Conservation (phyloP, 2,113 vertebrate genomes). For the Phylloscopus trochilus region DNA sequence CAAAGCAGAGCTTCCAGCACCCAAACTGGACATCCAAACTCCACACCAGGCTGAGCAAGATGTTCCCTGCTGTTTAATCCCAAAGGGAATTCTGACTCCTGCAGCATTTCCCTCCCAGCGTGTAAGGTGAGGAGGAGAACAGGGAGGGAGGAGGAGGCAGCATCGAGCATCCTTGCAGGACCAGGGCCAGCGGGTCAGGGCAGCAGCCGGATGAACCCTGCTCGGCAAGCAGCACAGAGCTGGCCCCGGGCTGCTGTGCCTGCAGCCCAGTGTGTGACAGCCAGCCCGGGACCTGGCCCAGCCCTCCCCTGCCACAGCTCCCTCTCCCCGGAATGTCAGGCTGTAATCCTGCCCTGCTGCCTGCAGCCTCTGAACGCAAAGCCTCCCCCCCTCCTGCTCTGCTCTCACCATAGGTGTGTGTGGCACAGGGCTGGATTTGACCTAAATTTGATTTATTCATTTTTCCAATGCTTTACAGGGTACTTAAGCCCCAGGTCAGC, state of each 20-base stretch:
- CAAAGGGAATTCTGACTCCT: background rate
- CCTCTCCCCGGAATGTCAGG: background rate
- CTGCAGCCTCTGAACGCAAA: background rate
- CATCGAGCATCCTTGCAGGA: background rate
- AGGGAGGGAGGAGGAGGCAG: background rate
- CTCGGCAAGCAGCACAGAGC: background rate
- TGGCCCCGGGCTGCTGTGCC: background rate
- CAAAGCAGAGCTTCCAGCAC: background rate
- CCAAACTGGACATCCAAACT: background rate
- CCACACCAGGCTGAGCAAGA: accelerated
- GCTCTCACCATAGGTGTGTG: conserved; percentile 27
- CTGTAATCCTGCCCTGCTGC: conserved; percentile 32
- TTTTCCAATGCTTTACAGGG: conserved; percentile 53
- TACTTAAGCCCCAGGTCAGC: conserved; percentile 60
- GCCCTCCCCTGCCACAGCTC: conserved; percentile 20
- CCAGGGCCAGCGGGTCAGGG: accelerated
- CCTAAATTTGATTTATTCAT: conserved; percentile 65
- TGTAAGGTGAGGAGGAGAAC: background rate
- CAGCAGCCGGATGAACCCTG: accelerated
- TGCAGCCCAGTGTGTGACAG: background rate
- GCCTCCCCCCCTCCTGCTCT: conserved; percentile 21
- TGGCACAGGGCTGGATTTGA: conserved; percentile 18
- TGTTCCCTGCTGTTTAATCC: background rate
- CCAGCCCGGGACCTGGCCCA: background rate
- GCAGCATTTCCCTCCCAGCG: background rate